These are phyloP conservation scores for Brachionus sp. DNA, from an alignment of 1,140 invertebrate species.

Conservation along the genomic window DNA sequence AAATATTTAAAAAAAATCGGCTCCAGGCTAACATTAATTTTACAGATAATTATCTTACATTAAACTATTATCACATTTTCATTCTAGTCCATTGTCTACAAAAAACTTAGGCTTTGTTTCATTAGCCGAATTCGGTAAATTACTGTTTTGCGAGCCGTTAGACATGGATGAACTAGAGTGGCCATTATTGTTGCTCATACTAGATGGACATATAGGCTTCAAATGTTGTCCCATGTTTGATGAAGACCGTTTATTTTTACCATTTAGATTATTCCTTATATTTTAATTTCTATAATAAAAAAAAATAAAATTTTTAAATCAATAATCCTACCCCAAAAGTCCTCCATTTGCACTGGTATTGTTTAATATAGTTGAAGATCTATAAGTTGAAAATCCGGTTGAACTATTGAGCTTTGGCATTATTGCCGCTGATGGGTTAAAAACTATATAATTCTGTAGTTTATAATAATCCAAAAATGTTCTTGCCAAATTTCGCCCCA, in stretches of 20 bases:
- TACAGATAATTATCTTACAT: not conserved
- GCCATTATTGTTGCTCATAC: slow-evolving; percentile 15
- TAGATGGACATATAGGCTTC: slow-evolving; percentile 18
- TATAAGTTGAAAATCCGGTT: not conserved
- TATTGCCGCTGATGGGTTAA: slow-evolving; percentile 54
- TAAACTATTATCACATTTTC: not conserved
- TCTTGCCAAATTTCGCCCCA: slow-evolving; percentile 72
- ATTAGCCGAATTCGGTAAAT: not conserved
- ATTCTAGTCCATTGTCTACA: not conserved
- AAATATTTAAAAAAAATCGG: not conserved
- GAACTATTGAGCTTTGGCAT: slow-evolving; percentile 50
- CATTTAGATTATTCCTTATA: not conserved
- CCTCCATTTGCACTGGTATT: not conserved
- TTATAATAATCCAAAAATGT: slow-evolving; percentile 77
- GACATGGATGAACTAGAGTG: slow-evolving; percentile 27
- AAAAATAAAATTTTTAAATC: not conserved
- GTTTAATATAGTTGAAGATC: not conserved
- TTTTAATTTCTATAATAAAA: not conserved
- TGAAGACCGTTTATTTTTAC: slow-evolving; percentile 2
- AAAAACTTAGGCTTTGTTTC: slow-evolving; percentile 26
- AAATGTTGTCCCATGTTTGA: not conserved
- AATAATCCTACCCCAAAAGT: not conserved
- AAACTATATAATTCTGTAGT: slow-evolving; percentile 67
- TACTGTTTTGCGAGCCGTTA: slow-evolving; percentile 11
- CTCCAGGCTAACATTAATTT: not conserved